Evolutionary conservation across 2,113 vertebrate genomes (phyloP).

Genomic region (Vidua macroura): DNA sequence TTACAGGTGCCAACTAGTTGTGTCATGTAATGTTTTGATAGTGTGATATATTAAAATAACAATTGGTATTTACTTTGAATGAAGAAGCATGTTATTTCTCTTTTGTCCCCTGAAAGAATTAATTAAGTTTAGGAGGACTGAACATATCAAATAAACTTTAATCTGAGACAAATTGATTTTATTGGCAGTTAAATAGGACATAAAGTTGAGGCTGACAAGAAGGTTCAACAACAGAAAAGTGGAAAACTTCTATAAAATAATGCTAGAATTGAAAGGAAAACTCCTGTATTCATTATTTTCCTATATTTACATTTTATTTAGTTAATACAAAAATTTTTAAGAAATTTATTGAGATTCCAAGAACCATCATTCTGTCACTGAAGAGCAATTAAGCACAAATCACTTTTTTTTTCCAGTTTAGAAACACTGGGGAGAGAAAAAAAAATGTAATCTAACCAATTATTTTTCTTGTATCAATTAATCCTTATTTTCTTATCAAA

Average conservation of each 20-base stretch:
- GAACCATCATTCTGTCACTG: not conserved
- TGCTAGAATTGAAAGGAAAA: not conserved
- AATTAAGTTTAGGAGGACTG: not conserved
- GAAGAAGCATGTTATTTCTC: not conserved
- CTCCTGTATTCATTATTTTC: not conserved
- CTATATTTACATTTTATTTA: not conserved
- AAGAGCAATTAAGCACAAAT: not conserved
- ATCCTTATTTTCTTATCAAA: not conserved
- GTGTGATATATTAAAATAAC: not conserved
- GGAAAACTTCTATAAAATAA: not conserved
- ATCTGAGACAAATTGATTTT: not conserved
- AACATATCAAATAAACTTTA: not conserved
- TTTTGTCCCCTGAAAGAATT: not conserved
- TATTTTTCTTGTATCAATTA: not conserved
- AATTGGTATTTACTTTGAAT: not conserved
- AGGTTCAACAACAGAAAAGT: not conserved
- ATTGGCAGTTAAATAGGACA: not conserved
- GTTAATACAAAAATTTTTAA: not conserved
- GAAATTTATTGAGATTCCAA: not conserved
- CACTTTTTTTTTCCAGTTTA: not conserved
- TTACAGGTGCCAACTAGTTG: not conserved
- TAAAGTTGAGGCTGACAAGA: not conserved
- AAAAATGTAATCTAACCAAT: not conserved
- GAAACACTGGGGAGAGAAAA: not conserved
- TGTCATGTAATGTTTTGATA: not conserved